Evolutionary conservation across 2,888 invertebrate genomes (phyloP).

Genomic region (Iphiclides podalirius): DNA sequence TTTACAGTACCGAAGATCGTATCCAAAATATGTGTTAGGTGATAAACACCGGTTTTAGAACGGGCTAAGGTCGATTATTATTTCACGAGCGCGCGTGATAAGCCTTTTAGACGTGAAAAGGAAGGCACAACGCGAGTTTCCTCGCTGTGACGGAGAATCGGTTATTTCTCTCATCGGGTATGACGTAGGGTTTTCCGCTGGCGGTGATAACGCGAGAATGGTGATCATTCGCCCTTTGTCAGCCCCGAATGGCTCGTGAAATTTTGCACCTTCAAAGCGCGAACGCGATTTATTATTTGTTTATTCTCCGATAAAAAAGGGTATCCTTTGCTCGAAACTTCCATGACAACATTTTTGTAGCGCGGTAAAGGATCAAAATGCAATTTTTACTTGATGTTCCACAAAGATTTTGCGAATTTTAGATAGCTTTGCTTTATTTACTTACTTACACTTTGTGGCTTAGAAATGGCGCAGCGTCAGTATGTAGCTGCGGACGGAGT

Average conservation of each 20-base stretch:
- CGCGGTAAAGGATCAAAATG: too few species aligned
- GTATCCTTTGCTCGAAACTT: too few species aligned
- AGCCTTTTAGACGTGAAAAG: constrained; percentile 31
- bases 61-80: not conserved
- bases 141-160: constrained; percentile 54
- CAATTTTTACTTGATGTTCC: too few species aligned
- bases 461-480: too few species aligned
- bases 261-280: constrained; percentile 17
- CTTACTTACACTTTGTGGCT: too few species aligned
- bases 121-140: constrained; percentile 54
- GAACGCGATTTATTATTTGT: constrained; percentile 16
- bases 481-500: too few species aligned
- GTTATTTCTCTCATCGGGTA: constrained; percentile 69
- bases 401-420: too few species aligned
- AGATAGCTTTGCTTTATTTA: too few species aligned
- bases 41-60: not conserved
- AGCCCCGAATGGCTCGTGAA: constrained; percentile 27
- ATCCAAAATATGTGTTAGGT: not conserved
- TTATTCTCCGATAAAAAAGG: constrained; percentile 2
- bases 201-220: constrained; percentile 63
- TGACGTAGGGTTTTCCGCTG: constrained; percentile 71
- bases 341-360: too few species aligned
- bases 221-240: constrained; percentile 41
- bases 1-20: constrained; percentile 15
- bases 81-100: not conserved